Evolutionary conservation across 1,140 invertebrate species (phyloP), one percentile per base, ranked within the genome.

Genomic region (Euglossa dilemma): DNA sequence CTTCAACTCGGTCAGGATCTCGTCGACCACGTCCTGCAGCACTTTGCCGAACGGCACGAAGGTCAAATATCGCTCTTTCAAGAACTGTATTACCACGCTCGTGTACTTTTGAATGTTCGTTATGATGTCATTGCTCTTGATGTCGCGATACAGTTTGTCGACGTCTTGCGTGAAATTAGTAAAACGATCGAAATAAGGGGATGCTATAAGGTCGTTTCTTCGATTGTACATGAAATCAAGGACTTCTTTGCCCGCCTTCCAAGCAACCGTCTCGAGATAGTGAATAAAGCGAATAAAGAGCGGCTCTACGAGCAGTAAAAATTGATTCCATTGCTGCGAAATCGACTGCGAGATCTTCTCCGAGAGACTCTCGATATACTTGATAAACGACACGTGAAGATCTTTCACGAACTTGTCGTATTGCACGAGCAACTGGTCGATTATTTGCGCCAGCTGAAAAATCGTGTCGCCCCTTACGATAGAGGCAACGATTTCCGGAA

Each of bases 391-490:
- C 64, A 97, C 96, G 88, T 98, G 97, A 52, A 97, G 87, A 79
- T 97, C 96, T 88, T 97, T 97, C 0, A 97, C 95, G 75, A 97
- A 96, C 90, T 95, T 96, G 80, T 98, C 97, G 85, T 97, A 97
- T 87, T 97, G 96, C 61, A 97, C 94, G 3, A 97, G 95, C 52
- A 97, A 93, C 28, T 96, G 94, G 90, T 97, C 96, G 64, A 97
- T 92, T 5, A 96, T 94, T 0, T 95, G 94, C 0, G 97, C 96
- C 0, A 97, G 94, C 83, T 97, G 95, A 14, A 96, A 94, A 61
- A 97, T 93, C 4, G 97, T 95, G 87, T 97, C 97, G 0, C 97
- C 97, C 90, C 96, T 96, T 70, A 97, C 91, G 25, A 97, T 92
- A 3, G 96, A 95, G 36, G 95, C 96, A 0, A 96, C 93, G 4